Conservation (phyloP, 2,888 invertebrate species). For the Pristionchus arcanus region DNA sequence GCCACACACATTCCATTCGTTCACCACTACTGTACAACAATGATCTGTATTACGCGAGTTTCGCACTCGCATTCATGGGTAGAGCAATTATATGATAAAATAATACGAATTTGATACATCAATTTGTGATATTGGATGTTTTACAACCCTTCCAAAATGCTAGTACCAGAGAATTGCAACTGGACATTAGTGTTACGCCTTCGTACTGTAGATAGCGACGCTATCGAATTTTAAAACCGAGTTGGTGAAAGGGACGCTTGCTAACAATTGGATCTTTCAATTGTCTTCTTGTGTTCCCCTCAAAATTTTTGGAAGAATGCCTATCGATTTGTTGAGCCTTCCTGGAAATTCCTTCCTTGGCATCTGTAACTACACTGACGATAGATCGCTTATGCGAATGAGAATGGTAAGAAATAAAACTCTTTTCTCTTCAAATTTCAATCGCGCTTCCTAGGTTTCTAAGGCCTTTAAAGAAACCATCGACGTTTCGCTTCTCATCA, state of each 20-base stretch:
- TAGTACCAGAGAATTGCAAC: not conserved
- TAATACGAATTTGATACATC: not conserved
- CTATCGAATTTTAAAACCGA: too few species aligned
- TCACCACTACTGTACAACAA: not conserved
- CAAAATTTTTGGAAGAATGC: not conserved
- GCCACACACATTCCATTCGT: not conserved
- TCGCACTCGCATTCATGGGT: not conserved
- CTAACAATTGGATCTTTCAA: not conserved
- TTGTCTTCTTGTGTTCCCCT: not conserved
- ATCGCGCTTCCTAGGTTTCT: too few species aligned
- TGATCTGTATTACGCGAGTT: conserved; percentile 20
- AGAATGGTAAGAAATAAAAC: too few species aligned
- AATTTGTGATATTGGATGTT: not conserved
- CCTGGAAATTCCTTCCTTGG: not conserved
- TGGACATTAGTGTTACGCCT: not conserved
- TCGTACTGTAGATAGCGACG: too few species aligned
- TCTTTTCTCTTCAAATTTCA: too few species aligned
- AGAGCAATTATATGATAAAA: not conserved
- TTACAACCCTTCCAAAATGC: not conserved
- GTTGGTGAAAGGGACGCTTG: not conserved
- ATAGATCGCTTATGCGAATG: not conserved
- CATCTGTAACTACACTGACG: not conserved
- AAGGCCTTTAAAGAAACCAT: not conserved
- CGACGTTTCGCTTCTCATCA: not conserved
- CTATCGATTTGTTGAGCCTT: not conserved